Evolutionary conservation across 2,797 vertebrate species (phyloP), one percentile per base, ranked within the genome.

Genomic region (Catamblyrhynchus diadema): DNA sequence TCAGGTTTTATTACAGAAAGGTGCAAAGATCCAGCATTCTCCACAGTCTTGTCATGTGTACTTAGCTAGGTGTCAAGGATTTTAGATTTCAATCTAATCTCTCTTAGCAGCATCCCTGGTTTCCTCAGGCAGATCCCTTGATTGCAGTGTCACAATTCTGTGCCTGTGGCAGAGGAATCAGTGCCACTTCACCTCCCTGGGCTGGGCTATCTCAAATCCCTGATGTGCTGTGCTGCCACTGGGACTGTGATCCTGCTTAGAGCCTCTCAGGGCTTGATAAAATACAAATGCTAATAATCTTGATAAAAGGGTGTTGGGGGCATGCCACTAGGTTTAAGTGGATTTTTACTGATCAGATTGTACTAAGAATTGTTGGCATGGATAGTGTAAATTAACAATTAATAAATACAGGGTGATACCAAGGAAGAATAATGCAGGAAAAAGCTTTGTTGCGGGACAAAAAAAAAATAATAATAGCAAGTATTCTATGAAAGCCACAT

Each of bases 31-130:
- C 17, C 66, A 66, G 41, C 81, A 25, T 73, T 94, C 50, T 81
- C 30, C 67, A 56, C 77, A 71, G 2, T 65, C 39, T 30, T 85
- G 72, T 93, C 72, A 15, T 18, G 47, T 87, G 61, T 32, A 44
- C 57, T 95, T 93, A 80, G 60, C 53, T 30, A 10, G 69, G 92
- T 87, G 67, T 91, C 88, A 85, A 37, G 85, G 87, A 65, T 83
- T 91, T 81, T 23, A 80, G 86, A 91, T 94, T 81, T 81, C 79
- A 47, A 69, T 95, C 88, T 93, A 33, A 90, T 94, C 73, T 88
- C 56, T 64, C 9, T 24, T 19, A 44, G 66, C 60, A 72, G 86
- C 86, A 30, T 73, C 74, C 73, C 41, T 75, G 25, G 10, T 81
- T 91, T 88, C 90, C 73, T 70, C 59, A 64, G 77, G 86, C 90